Conservation (phyloP, 2,888 invertebrate genomes). For the Xestia c-nigrum region DNA sequence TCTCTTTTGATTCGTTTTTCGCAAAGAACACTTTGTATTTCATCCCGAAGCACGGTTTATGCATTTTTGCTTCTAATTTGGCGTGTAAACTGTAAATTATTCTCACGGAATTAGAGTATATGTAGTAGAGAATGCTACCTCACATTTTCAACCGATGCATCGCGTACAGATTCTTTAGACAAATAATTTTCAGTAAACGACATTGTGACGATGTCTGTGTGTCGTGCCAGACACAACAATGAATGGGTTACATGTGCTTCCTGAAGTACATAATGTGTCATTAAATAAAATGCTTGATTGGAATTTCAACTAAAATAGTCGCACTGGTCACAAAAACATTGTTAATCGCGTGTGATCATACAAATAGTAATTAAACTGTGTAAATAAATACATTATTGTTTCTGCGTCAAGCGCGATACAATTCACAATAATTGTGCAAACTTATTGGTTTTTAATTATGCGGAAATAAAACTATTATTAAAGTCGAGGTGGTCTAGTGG, state of each 20-base stretch:
- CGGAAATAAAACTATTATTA: constrained; percentile 10
- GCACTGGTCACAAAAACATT: constrained; percentile 36
- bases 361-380: constrained; percentile 31
- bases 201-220: constrained; percentile 41
- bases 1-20: constrained; percentile 51
- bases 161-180: constrained; percentile 29
- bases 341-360: constrained; percentile 17
- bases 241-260: constrained; percentile 33
- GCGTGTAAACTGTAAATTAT: constrained; percentile 23
- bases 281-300: constrained; percentile 21
- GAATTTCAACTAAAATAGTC: constrained; percentile 28
- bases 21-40: constrained; percentile 26
- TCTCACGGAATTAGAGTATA: constrained; percentile 1
- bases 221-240: constrained; percentile 56
- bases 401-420: background rate
- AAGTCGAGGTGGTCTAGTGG: background rate
- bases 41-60: constrained; percentile 11
- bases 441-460: constrained; percentile 5
- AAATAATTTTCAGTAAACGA: constrained; percentile 38
- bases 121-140: constrained; percentile 12
- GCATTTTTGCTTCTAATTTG: constrained; percentile 42
- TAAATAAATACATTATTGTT: constrained; percentile 40
- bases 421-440: constrained; percentile 13
- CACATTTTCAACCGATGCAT: constrained; percentile 28
- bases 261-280: constrained; percentile 17